Evolutionary conservation across 2,888 invertebrate species (phyloP), one percentile per base, ranked within the genome.

Genomic region (Campaea margaritaria): DNA sequence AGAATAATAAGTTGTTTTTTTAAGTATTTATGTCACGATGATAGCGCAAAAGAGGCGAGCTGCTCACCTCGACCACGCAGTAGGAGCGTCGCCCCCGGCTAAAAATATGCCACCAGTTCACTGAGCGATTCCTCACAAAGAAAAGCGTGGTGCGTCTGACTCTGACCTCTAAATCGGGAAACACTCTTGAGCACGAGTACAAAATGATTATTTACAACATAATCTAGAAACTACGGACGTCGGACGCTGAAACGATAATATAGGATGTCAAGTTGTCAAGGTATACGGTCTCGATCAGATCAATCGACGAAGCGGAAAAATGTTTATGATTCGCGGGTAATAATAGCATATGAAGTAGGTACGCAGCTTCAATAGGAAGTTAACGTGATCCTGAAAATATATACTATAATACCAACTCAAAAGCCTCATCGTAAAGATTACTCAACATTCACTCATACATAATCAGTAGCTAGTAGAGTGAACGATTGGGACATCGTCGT

Each of bases 61-160:
- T 58, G 54, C 44, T 48, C 46, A 50, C 36, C 42, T 34, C 58
- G 61, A 54, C 43, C 50, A 62, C 67, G 70, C 73, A 73, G 60
- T 38, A 76, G 74, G 86, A 80, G 83, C 91, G 90, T 81, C 87
- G 91, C 87, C 89, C 91, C 82, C 86, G 80, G 79, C 91, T 91
- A 91, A 89, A 91, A 89, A 91, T 91, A 91, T 81, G 78, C 79
- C 79, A 77, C 64, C 82, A 75, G 86, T 87, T 87, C 85, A 87
- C 71, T 78, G 85, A 76, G 86, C 85, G 86, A 81, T 85, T 84
- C 84, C 79, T 87, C 83, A 89, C 91, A 91, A 90, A 88, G 91
- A 89, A 87, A 86, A 81, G 81, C 81, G 81, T 80, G 79, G 74
- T 78, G 55, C 56, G 57, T 58, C 62, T 76, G 54, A 51, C 55